Conservation (phyloP, 2,888 invertebrate genomes). For the Andricus quercusramuli region DNA sequence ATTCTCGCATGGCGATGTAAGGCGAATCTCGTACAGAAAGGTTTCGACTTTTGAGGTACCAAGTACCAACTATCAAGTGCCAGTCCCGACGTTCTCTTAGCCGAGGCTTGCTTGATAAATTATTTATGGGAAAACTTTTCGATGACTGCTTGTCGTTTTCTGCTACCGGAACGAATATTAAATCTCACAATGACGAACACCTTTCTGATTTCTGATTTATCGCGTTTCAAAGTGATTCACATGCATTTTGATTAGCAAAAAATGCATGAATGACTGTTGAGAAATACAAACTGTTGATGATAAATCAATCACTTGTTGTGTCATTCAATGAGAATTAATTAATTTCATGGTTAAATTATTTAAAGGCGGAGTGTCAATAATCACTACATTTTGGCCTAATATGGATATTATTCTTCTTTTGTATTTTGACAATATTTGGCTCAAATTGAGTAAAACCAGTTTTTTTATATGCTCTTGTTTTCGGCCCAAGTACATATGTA, state of each 20-base stretch:
- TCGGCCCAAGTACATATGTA: too few species aligned
- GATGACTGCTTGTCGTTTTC: too few species aligned
- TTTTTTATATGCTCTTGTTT: too few species aligned
- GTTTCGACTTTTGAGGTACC: constrained; percentile 28
- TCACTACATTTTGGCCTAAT: too few species aligned
- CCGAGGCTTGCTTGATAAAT: not conserved
- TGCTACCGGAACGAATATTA: constrained; percentile 7
- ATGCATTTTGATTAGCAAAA: constrained; percentile 3
- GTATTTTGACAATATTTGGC: too few species aligned
- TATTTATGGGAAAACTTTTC: not conserved
- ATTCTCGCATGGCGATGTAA: constrained; percentile 53
- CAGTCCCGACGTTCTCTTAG: not conserved
- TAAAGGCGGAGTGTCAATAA: too few species aligned
- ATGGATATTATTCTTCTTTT: too few species aligned
- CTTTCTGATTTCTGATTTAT: constrained; percentile 2
- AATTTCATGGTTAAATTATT: too few species aligned
- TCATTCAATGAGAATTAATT: not conserved
- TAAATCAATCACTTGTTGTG: not conserved
- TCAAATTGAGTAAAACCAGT: too few species aligned
- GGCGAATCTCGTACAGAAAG: constrained; percentile 52
- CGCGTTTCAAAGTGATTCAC: not conserved
- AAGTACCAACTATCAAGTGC: not conserved
- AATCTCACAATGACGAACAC: not conserved
- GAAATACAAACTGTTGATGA: not conserved
- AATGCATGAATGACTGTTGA: not conserved